Evolutionary conservation across 1,140 invertebrate genomes (phyloP), one percentile per base, ranked within the genome.

Genomic region (Conus ventricosus): DNA sequence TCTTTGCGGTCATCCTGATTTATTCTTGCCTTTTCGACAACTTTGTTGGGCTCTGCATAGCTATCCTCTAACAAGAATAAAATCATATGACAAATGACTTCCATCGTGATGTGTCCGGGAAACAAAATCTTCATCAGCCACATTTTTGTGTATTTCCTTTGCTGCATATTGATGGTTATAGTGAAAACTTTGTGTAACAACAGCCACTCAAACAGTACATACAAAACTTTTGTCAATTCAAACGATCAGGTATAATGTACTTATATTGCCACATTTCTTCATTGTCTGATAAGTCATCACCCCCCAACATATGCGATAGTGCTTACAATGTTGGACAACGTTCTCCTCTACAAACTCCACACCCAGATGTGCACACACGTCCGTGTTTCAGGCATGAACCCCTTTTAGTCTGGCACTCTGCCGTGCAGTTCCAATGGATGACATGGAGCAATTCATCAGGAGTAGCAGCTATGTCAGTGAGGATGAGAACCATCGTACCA

Each of bases 341-440:
- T 75, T 87, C 54, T n/a, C 89, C 87, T 57, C 55, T 39, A 51
- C 89, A 90, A 53, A 87, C 53, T 15, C 87, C 87, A 90, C 90
- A 89, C 0, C 57, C 57, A 60, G 57, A 60, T 15, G 57, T 60
- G 15, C 57, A 4, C 57, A 2, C 57, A 60, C 1, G 71, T 15
- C 88, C 90, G 85, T 90, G 76, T 80, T 89, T 90, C 23, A 80
- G 63, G 82, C 87, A 90, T 0, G 82, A 27, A 83, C 88, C 89
- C 17, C 76, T 39, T 60, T 1, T 4, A 2, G 57, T 60, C 15
- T 60, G 57, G 15, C 57, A 60, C 15, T 60, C 54, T 54, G 4
- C 17, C 27, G 88, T 86, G 84, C 90, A 89, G 27, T 83, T 87
- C n/a, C 86, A 89, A 23, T 39, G 39, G 20, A 89, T 89, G 25